Base-by-base conservation (phyloP, 2,797 vertebrate species). In the Premnoplex brunnescens region DNA sequence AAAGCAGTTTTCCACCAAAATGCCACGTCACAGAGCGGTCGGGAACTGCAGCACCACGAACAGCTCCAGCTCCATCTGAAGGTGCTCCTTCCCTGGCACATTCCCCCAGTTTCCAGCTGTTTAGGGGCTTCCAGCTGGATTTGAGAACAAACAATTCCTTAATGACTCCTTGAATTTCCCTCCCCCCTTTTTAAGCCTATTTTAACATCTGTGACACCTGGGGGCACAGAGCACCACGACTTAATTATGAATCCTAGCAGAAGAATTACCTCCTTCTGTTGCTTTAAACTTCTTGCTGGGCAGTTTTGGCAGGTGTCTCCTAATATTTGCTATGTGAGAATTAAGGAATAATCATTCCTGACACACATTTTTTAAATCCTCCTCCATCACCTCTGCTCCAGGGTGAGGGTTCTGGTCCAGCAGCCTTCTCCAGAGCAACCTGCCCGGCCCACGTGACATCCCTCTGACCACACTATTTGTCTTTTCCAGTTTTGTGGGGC, bases 1-100 rank as follows among this genome's bases (percentile, higher is more conserved):
- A 8, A 0, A 10, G 37, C 14, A 4, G 26, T 5, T 19, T 22
- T 7, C 17, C 63, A 9, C 27, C 5, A 0, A 43, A 44, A 24
- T 1, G 9, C n/a, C 43, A 0, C 2, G 0, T 30, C 52, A 7
- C 24, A 7, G 27, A 20, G n/a, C 2, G 6, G 20, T 1, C 1
- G 0, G 12, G 43, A 37, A 32, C 46, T 10, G 44, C 3, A 1
- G 59, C 3, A 2, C 63, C n/a, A 9, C 41, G 54, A 26, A 5
- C 4, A 1, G 62, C 71, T 52, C 75, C 18, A 27, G 14, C 39
- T 58, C 86, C 2, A 2, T 0, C 58, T 41, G 54, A 39, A 43
- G 22, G n/a, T 37, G 66, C 72, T 81, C 76, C 19, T 66, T 77
- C 28, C 54, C 71, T 23, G 51, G 26, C 46, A 22, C 2, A 17